Evolutionary conservation across 2,888 invertebrate species (phyloP).

Genomic region (Limulus polyphemus): DNA sequence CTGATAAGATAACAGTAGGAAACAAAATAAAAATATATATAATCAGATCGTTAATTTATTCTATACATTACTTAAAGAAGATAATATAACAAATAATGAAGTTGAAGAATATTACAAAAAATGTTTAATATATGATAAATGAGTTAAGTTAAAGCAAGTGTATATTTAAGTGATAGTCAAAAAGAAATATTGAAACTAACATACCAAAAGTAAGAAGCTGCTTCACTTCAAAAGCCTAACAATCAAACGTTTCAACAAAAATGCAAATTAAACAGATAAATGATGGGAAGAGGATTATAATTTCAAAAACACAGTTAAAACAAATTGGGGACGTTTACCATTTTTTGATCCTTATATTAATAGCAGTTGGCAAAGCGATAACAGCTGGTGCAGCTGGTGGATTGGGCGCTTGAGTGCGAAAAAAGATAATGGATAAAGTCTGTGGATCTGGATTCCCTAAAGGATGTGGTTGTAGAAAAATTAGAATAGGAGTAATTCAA

Average conservation of each 20-base stretch:
- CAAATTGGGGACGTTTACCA: slow-evolving; percentile 1
- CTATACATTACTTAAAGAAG: too few species aligned
- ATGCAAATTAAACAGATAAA: slow-evolving; percentile 1
- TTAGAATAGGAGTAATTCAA: too few species aligned
- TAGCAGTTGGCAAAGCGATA: too few species aligned
- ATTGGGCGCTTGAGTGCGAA: too few species aligned
- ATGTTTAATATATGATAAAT: neutral
- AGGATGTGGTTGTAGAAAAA: too few species aligned
- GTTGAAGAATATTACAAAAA: slow-evolving; percentile 2
- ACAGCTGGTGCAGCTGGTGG: too few species aligned
- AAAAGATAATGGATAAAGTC: too few species aligned
- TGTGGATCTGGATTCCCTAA: too few species aligned
- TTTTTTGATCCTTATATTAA: neutral
- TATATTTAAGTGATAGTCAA: slow-evolving; percentile 1
- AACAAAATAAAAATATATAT: too few species aligned
- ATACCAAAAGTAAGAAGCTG: neutral
- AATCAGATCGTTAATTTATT: too few species aligned
- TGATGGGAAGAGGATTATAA: neutral
- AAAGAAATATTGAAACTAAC: neutral
- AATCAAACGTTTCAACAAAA: neutral
- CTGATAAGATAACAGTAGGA: too few species aligned
- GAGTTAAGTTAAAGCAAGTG: neutral
- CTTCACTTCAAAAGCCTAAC: neutral
- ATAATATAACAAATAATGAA: neutral
- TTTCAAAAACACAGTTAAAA: slow-evolving; percentile 4